Percentiles rank a stretch among this genome's conserved stretches.
Evolutionary conservation across 2,888 invertebrate genomes (phyloP).

Genomic region (Eupithecia vulgata): DNA sequence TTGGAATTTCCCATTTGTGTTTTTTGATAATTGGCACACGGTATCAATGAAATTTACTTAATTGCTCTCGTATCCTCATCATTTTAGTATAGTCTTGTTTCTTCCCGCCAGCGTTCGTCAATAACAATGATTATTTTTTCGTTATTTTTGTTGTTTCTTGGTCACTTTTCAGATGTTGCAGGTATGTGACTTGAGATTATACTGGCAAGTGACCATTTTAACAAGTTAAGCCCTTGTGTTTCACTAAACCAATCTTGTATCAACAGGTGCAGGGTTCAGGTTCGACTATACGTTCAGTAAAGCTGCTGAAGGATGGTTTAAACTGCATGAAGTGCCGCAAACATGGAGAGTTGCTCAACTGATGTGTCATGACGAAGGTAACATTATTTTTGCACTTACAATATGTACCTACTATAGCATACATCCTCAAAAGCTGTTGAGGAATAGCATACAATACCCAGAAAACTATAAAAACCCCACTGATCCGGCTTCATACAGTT

Average conservation of each 20-base stretch:
- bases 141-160: neutral
- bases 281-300: constrained; percentile 51
- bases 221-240: neutral
- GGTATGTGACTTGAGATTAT: neutral
- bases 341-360: constrained; percentile 55
- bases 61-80: too few species aligned
- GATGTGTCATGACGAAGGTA: constrained; percentile 56
- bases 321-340: constrained; percentile 51
- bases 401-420: too few species aligned
- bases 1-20: too few species aligned
- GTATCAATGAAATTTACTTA: too few species aligned
- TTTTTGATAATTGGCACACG: too few species aligned
- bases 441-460: too few species aligned
- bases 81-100: neutral
- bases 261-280: constrained; percentile 36
- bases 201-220: neutral
- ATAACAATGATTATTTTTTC: neutral
- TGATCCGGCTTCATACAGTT: too few species aligned
- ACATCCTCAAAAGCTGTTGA: too few species aligned
- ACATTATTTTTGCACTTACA: neutral
- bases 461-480: too few species aligned
- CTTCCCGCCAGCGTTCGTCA: too few species aligned
- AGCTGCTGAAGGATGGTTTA: constrained; percentile 36
- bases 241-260: neutral
- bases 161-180: neutral